These are phyloP conservation scores for Vidua chalybeata DNA, from an alignment of 2,113 vertebrate species.

Conservation along the genomic window DNA sequence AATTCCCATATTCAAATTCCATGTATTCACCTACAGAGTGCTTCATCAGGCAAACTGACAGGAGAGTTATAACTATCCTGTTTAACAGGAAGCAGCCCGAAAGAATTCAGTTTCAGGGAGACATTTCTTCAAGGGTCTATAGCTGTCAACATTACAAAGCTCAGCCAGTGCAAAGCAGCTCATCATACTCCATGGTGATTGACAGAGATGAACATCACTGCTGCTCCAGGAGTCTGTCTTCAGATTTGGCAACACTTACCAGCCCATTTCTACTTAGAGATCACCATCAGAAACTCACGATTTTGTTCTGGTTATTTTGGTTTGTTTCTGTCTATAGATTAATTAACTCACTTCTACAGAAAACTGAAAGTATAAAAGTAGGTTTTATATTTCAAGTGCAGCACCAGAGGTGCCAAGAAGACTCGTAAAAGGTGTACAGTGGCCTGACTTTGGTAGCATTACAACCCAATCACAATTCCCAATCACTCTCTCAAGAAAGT, in stretches of 20 bases:
- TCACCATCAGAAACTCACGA: background rate
- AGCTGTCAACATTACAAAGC: conserved; percentile 18
- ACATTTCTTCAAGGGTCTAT: background rate
- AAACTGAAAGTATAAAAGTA: background rate
- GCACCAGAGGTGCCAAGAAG: background rate
- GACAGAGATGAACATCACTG: background rate
- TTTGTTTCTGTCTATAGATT: background rate
- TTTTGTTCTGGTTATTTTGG: background rate
- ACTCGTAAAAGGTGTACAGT: background rate
- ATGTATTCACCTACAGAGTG: background rate
- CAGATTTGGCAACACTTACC: background rate
- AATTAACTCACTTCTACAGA: background rate
- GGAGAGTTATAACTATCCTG: background rate
- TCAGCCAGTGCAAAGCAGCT: conserved; percentile 19
- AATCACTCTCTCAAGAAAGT: background rate
- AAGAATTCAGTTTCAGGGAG: background rate
- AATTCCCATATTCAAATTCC: conserved; percentile 24
- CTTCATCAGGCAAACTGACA: background rate
- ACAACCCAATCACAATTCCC: background rate
- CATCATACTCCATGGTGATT: background rate
- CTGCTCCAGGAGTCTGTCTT: background rate
- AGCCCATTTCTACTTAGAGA: background rate
- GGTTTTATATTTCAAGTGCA: background rate
- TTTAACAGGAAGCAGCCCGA: conserved; percentile 2
- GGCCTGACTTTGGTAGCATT: background rate